Evolutionary conservation across 2,113 vertebrate species (phyloP), one percentile per base, ranked within the genome.

Genomic region (Rallus limicola): DNA sequence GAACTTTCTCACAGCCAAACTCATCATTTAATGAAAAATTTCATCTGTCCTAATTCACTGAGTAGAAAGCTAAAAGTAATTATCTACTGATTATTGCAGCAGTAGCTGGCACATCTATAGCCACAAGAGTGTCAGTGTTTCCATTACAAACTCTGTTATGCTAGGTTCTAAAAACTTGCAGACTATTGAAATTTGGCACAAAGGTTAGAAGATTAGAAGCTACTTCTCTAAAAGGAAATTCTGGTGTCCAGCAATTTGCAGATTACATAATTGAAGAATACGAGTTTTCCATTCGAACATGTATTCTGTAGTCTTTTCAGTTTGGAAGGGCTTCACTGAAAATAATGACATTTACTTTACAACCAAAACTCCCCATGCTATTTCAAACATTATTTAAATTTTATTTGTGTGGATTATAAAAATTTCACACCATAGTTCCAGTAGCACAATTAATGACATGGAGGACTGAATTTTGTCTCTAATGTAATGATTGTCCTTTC

Each of bases 11-110:
- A 38, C 15, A 83, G 38, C 9, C 63, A 87, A 89, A 67, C 10
- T 87, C 53, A 44, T 86, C 16, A 68, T 87, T 76, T 55, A 84
- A 85, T 75, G 62, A 92, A 93, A 95, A 82, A 89, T 42, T 72
- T 90, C 15, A 84, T 89, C n/a, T 74, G 25, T 87, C n/a, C 5
- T 70, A 85, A 74, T 91, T 88, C 63, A 87, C 56, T 68, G 63
- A 92, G 44, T 69, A 14, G 62, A 88, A 95, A 72, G 46, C 29
- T 74, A 81, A 84, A 94, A 70, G 18, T 31, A 89, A 91, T 93
- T 91, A 91, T 87, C 50, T 85, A 14, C 67, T 76, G 83, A 89
- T 89, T 91, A 80, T 89, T 76, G 31, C 29, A 86, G 38, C 36
- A 55, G 29, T 86, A 92, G 53, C 50, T 86, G 60, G 36, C 82